phyloP scores from a whole-genome alignment of 2,113 vertebrate genomes.

The Hippocampus zosterae region DNA sequence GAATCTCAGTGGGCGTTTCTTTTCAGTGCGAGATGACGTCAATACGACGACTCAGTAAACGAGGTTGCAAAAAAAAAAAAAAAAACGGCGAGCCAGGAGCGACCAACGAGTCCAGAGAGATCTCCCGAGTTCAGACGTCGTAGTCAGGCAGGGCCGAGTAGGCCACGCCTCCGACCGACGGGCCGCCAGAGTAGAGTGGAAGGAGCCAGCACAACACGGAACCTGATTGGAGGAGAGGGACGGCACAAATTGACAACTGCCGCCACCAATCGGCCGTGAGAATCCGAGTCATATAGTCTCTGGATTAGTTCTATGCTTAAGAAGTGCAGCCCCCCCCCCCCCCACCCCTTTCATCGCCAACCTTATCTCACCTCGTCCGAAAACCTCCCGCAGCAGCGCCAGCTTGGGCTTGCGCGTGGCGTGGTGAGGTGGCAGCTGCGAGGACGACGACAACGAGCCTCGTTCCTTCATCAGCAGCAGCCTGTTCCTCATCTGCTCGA shows the following conservation, averaged over 20 bases:
- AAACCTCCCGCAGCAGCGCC: conserved; percentile 75
- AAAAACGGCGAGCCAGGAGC: not conserved
- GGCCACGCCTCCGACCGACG: conserved; percentile 63
- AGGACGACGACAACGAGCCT: conserved; percentile 22
- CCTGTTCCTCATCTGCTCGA: conserved; percentile 77
- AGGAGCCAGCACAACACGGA: conserved; percentile 78
- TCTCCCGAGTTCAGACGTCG: conserved; percentile 62
- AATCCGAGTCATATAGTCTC: too few relatives aligned
- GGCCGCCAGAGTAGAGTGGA: conserved; percentile 72
- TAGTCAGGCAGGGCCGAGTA: conserved; percentile 81
- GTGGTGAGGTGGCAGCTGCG: conserved; percentile 55
- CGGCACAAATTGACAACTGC: not conserved
- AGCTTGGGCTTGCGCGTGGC: conserved; percentile 74
- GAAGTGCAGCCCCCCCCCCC: too few relatives aligned
- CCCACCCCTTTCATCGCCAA: too few relatives aligned
- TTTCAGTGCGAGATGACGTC: not conserved
- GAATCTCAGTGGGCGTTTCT: not conserved
- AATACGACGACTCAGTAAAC: not conserved
- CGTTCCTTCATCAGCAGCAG: conserved; percentile 72
- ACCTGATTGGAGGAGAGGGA: conserved; percentile 52
- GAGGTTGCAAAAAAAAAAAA: not conserved
- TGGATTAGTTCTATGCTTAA: too few relatives aligned
- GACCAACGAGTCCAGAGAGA: not conserved
- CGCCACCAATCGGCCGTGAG: too few relatives aligned
- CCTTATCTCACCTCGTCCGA: conserved; percentile 70